Evolutionary conservation across 2,113 vertebrate genomes (phyloP).

Genomic region (Nettapus auritus): DNA sequence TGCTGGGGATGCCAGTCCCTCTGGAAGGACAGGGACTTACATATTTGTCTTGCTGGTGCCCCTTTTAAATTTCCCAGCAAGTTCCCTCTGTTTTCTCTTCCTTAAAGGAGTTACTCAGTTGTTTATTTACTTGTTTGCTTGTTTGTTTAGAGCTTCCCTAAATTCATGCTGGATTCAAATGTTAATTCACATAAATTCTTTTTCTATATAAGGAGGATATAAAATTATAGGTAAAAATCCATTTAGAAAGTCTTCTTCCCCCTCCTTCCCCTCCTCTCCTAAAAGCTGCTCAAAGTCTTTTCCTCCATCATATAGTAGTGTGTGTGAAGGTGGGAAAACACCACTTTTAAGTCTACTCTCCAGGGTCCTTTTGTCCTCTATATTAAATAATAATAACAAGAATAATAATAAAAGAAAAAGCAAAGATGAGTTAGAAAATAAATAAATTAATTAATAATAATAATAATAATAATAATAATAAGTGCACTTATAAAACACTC

Average conservation of each 20-base stretch:
- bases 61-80: background rate
- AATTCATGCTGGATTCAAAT: background rate
- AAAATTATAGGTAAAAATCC: constrained; percentile 4
- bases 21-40: background rate
- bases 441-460: no score
- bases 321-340: constrained; percentile 45
- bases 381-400: background rate
- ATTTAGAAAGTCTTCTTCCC: background rate
- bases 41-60: background rate
- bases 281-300: background rate
- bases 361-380: constrained; percentile 7
- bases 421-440: background rate
- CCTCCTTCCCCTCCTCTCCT: background rate
- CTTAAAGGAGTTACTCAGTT: background rate
- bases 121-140: background rate
- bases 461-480: no score
- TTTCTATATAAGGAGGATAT: background rate
- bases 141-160: background rate
- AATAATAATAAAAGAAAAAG: background rate
- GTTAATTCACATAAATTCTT: background rate
- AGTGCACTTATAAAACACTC: background rate
- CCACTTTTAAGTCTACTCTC: constrained; percentile 26
- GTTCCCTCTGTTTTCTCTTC: background rate
- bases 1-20: background rate
- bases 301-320: background rate